A percentile compares a stretch with the other conserved stretches of the same genome.
These are phyloP conservation scores for Petrolisthes cinctipes DNA, from an alignment of 2,888 invertebrate species.

Conservation along the genomic window DNA sequence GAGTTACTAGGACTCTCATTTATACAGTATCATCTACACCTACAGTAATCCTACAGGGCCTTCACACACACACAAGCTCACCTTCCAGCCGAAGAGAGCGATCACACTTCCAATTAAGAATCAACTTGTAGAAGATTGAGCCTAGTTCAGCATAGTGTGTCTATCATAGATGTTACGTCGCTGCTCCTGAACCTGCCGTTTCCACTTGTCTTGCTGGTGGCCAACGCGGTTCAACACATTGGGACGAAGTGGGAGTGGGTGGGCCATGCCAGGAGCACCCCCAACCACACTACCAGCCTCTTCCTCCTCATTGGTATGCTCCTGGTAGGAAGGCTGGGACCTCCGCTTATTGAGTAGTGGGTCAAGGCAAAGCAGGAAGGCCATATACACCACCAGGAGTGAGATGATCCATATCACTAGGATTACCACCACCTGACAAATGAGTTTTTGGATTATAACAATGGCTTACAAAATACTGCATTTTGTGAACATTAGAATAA, in stretches of 20 bases:
- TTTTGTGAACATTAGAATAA: too few relatives aligned
- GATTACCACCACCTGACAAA: conserved; percentile 90
- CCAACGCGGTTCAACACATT: conserved; percentile 93
- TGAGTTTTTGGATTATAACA: not conserved
- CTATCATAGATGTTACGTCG: conserved; percentile 95
- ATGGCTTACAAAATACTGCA: not conserved
- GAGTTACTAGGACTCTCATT: too few relatives aligned
- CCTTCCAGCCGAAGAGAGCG: not conserved
- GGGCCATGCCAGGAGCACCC: conserved; percentile 70
- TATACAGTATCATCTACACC: not conserved
- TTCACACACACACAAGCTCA: not conserved
- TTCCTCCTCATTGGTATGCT: conserved; percentile 87
- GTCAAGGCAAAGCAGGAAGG: conserved; percentile 95
- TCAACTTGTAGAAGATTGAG: not conserved
- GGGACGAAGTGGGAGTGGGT: conserved; percentile 82
- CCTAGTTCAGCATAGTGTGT: conserved; percentile 95
- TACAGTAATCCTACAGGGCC: not conserved
- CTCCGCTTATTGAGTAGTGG: conserved; percentile 90
- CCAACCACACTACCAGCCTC: conserved; percentile 21
- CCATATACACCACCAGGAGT: conserved; percentile 95
- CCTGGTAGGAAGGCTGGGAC: conserved; percentile 82
- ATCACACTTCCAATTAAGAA: not conserved
- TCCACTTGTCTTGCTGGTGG: conserved; percentile 98
- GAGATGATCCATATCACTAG: conserved; percentile 98
- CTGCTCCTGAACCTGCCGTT: conserved; percentile 94